Percentiles rank a stretch among this genome's conserved stretches.
phyloP scores from a whole-genome alignment of 2,797 vertebrate genomes.

The Loris lydekkerianus region DNA sequence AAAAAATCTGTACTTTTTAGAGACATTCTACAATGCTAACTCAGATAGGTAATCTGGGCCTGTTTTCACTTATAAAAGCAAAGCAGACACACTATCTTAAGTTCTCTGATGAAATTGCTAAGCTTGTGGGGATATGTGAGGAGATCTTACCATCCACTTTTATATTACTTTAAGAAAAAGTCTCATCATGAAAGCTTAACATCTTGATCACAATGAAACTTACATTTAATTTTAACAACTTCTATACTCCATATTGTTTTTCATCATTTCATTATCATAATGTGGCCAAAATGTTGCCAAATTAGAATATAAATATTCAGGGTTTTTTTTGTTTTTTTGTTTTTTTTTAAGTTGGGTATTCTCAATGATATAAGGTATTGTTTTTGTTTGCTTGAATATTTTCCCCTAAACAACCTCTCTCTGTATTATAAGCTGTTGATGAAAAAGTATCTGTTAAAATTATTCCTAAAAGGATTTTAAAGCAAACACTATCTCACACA shows the following conservation, averaged over 20 bases:
- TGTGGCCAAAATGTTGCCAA: neutral
- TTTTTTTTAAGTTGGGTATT: neutral
- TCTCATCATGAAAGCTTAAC: neutral
- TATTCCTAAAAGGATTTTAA: neutral
- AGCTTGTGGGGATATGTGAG: neutral
- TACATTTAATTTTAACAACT: neutral
- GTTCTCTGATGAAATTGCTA: neutral
- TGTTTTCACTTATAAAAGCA: neutral
- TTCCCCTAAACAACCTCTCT: neutral
- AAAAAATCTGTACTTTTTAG: neutral
- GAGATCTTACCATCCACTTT: neutral
- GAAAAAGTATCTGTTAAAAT: conserved; percentile 29
- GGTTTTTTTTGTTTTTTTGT: too few relatives aligned
- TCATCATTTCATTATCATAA: neutral
- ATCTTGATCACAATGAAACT: neutral
- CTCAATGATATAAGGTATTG: neutral
- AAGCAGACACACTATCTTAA: rapidly evolving
- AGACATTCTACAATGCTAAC: neutral
- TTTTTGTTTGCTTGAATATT: neutral
- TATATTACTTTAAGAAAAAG: neutral
- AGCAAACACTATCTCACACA: neutral
- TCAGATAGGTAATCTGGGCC: neutral
- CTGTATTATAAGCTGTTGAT: neutral
- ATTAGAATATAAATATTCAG: neutral
- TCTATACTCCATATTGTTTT: neutral